phyloP scores from a whole-genome alignment of 2,113 vertebrate species.

The Rhynchopsitta pachyrhyncha region DNA sequence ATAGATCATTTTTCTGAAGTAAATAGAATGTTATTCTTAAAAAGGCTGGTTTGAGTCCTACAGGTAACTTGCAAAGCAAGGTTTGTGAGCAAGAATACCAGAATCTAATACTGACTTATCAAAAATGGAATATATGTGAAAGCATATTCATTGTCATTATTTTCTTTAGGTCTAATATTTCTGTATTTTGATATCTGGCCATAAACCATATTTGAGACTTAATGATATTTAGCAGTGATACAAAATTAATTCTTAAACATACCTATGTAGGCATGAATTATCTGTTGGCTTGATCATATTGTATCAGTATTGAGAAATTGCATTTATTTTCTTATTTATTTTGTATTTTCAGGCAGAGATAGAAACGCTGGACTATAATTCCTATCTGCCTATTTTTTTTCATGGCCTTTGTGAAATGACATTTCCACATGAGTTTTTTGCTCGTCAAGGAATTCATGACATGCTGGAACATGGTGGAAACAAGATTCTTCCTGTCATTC shows the following conservation, averaged over 20 bases:
- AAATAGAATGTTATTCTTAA: background rate
- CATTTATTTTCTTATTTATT: background rate
- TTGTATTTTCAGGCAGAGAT: slow-evolving; percentile 84
- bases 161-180: background rate
- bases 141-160: background rate
- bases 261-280: background rate
- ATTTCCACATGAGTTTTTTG: slow-evolving; percentile 92
- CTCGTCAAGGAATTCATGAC: slow-evolving; percentile 91
- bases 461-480: slow-evolving; percentile 90
- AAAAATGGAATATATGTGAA: background rate
- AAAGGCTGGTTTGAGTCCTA: background rate
- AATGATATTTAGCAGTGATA: background rate
- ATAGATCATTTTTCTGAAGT: background rate
- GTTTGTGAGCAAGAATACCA: background rate
- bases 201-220: background rate
- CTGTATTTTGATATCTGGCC: background rate
- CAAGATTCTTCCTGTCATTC: slow-evolving; percentile 90
- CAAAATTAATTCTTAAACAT: background rate
- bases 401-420: slow-evolving; percentile 89
- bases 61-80: background rate
- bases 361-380: slow-evolving; percentile 91
- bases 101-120: background rate
- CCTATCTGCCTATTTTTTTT: slow-evolving; percentile 91
- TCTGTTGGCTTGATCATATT: background rate
- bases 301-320: background rate